Base-by-base conservation (phyloP, 2,888 invertebrate species). In the Lasius fuliginosus region DNA sequence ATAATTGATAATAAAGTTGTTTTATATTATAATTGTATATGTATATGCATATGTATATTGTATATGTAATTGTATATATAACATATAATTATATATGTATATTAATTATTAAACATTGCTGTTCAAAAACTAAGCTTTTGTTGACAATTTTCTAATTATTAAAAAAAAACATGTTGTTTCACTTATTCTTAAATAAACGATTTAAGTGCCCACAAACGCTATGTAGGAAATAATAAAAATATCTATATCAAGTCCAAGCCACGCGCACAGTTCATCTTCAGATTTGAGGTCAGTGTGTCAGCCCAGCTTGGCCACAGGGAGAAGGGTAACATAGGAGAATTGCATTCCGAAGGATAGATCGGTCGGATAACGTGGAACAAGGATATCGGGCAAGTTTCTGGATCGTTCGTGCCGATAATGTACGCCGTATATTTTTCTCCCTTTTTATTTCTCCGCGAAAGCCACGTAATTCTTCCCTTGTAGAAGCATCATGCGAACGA, bases 391-490 rank as follows among this genome's bases (percentile, higher is more conserved):
- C 40, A 74, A 75, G 69, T 60, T 75, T 60, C 53, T 46, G 64
- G 67, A 81, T 67, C 64, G 40, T 36, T 81, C 62, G 33, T 65
- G 40, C 18, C 85, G 18, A 81, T 73, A 68, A 67, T 69, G 69
- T 5, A 77, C 42, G 30, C 33, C 36, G 30, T 12, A 23, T 69
- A 56, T 64, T 33, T 75, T 68, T 69, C 56, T 64, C 27, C 18
- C 33, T 73, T 65, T 83, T 84, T 64, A 83, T 74, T 49, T 73
- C 33, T 40, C 46, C 36, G 62, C 56, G 12, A 89, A 83, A 68
- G 85, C 90, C 90, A 88, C 87, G 87, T 91, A 88, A 60, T 56
- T 69, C 76, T 85, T 84, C 46, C 77, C 88, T 60, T 49, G 83
- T 77, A 68, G 76, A 64, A 84, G 85, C 69, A 82, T 84, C 74